Conservation (phyloP, 2,888 invertebrate species). For the Trissonchulus sp. region DNA sequence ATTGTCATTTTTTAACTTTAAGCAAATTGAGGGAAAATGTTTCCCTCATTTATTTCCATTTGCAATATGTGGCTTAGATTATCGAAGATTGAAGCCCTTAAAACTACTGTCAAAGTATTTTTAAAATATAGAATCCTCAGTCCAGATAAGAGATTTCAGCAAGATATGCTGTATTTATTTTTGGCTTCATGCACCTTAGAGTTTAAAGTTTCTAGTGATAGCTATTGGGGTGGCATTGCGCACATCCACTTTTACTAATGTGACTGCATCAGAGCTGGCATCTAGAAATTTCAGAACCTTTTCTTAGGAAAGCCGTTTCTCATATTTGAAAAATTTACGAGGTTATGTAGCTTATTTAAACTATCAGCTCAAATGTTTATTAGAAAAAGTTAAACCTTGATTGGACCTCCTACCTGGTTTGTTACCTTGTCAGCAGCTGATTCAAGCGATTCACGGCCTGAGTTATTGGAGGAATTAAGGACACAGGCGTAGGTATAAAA, state of each 20-base stretch:
- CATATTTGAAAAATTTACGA: neutral
- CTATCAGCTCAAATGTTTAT: neutral
- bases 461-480: neutral
- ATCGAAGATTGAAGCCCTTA: neutral
- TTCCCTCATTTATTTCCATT: constrained; percentile 15
- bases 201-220: neutral
- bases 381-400: neutral
- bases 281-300: neutral
- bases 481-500: neutral
- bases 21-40: neutral
- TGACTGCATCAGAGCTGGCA: neutral
- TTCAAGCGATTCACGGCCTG: neutral
- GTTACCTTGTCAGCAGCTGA: constrained; percentile 12
- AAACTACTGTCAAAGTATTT: neutral
- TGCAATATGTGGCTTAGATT: neutral
- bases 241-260: neutral
- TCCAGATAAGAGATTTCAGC: constrained; percentile 3
- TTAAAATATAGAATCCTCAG: neutral
- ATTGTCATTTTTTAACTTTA: neutral
- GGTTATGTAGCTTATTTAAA: neutral
- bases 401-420: constrained; percentile 12
- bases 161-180: constrained; percentile 9
- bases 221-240: neutral
- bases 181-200: constrained; percentile 10
- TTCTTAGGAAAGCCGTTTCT: neutral